phyloP scores from a whole-genome alignment of 2,888 invertebrate genomes.

The Lycia hirtaria region DNA sequence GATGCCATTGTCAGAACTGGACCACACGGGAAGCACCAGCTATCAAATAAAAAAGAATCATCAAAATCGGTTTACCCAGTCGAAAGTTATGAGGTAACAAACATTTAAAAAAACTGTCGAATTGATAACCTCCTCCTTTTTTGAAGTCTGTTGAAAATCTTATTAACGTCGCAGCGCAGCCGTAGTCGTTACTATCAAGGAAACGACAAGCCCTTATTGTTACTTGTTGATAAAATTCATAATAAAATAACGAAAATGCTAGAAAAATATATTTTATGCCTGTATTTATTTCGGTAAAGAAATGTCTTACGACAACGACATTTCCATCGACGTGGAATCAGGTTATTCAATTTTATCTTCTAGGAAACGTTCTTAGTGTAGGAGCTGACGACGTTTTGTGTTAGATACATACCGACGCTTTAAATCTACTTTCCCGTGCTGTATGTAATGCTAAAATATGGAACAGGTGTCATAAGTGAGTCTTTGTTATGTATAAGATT shows the following conservation, averaged over 20 bases:
- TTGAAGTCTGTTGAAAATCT: background rate
- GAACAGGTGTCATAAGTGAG: no score
- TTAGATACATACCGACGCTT: no score
- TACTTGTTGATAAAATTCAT: background rate
- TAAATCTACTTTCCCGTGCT: no score
- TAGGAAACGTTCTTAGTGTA: constrained; percentile 1
- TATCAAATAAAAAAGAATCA: no score
- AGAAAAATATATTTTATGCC: background rate
- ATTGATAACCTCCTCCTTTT: no score
- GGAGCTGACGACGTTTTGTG: background rate
- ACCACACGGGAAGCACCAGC: no score
- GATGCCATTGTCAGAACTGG: no score
- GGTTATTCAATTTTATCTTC: constrained; percentile 8
- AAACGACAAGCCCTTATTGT: background rate
- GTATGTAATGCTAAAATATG: no score
- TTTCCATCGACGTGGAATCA: constrained; percentile 3
- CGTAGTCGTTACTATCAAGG: background rate
- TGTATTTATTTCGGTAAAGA: constrained; percentile 1
- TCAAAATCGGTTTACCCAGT: no score
- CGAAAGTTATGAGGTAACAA: no score
- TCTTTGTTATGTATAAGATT: no score
- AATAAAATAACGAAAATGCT: background rate
- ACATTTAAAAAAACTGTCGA: no score
- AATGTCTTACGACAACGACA: constrained; percentile 8
- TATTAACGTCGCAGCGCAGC: background rate